These are phyloP conservation scores for Erebia ligea DNA, from an alignment of 2,888 invertebrate species.

Conservation along the genomic window DNA sequence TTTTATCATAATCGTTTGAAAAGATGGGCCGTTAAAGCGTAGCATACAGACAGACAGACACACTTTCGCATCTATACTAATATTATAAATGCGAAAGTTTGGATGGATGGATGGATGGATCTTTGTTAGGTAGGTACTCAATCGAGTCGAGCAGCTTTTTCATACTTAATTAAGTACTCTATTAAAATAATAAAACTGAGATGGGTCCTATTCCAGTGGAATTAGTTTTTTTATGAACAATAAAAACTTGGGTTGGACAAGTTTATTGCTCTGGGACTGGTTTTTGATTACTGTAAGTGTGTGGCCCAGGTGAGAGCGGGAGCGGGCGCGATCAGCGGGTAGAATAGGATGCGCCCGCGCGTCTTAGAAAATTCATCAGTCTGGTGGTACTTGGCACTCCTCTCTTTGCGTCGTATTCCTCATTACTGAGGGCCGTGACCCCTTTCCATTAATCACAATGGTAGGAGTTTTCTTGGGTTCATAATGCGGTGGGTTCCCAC, in stretches of 20 bases:
- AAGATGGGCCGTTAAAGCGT: not conserved
- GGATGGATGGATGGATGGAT: too few relatives aligned
- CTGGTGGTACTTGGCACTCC: too few relatives aligned
- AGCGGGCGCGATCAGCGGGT: not conserved
- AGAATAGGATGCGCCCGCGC: not conserved
- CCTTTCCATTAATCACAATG: too few relatives aligned
- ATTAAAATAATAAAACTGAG: not conserved
- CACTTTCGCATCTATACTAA: too few relatives aligned
- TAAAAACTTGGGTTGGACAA: not conserved
- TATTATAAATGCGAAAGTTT: too few relatives aligned
- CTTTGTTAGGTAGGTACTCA: too few relatives aligned
- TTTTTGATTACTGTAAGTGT: conserved; percentile 2
- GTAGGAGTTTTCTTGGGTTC: too few relatives aligned
- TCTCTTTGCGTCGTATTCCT: too few relatives aligned
- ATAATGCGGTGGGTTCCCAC: too few relatives aligned
- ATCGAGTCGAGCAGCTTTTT: not conserved
- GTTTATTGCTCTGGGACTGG: conserved; percentile 3
- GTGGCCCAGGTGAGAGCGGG: not conserved
- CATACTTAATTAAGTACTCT: not conserved
- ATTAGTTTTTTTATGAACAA: conserved; percentile 4
- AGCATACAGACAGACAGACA: not conserved
- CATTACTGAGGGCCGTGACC: too few relatives aligned
- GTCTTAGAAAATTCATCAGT: too few relatives aligned
- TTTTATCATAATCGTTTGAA: not conserved
- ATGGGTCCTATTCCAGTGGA: not conserved